These are phyloP conservation scores for Diadophis punctatus DNA, from an alignment of 2,113 vertebrate species.

Conservation along the genomic window DNA sequence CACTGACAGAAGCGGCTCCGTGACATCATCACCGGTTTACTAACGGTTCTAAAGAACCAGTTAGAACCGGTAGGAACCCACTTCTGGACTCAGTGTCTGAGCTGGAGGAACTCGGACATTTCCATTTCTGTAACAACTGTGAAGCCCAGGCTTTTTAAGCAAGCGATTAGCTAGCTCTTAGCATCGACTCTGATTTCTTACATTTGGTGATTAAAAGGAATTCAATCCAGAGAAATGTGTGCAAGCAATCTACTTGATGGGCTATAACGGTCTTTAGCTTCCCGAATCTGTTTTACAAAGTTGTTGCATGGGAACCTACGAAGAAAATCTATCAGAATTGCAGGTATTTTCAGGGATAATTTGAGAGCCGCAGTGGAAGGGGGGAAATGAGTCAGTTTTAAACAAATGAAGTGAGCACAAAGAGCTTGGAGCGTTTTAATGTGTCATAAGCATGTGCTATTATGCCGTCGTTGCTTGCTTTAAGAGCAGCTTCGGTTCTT, in stretches of 20 bases:
- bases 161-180: background rate
- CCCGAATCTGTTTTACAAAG: background rate
- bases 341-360: background rate
- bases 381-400: background rate
- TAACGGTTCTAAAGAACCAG: too few species aligned
- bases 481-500: background rate
- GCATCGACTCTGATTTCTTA: background rate
- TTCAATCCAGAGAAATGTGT: background rate
- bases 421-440: background rate
- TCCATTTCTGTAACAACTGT: background rate
- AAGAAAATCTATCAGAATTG: background rate
- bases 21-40: too few species aligned
- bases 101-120: background rate
- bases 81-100: background rate
- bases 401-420: background rate
- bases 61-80: too few species aligned
- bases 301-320: background rate
- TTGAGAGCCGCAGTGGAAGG: background rate
- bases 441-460: background rate
- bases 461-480: background rate
- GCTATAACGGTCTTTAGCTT: background rate
- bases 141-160: background rate
- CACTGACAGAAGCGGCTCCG: too few species aligned
- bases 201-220: background rate
- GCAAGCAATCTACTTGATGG: background rate